phyloP scores from a whole-genome alignment of 92 coral and sea anemone genomes.

The Parazoanthus darwini region DNA sequence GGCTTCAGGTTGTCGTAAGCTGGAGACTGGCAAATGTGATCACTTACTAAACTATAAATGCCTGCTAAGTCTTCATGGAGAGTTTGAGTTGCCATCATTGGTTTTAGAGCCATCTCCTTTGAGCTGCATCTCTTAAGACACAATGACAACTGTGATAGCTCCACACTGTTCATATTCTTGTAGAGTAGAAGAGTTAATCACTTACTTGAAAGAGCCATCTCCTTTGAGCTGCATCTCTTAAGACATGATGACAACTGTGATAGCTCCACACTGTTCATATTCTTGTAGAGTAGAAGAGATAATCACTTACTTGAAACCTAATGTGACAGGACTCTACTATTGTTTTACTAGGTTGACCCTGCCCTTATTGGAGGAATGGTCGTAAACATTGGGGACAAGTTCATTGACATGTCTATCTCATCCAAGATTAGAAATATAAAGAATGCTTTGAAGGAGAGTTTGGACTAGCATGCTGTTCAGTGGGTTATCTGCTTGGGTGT shows the following conservation, averaged over 20 bases:
- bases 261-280: no score
- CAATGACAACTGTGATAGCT: no score
- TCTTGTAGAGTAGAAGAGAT: not conserved
- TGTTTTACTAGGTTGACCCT: conserved; percentile 79
- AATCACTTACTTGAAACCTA: not conserved
- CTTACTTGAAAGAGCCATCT: not conserved
- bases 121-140: no score
- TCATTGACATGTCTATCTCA: conserved; percentile 95
- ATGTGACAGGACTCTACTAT: not conserved
- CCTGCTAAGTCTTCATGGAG: no score
- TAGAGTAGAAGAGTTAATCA: not conserved
- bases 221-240: no score
- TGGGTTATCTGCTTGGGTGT: not conserved
- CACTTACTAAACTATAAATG: no score
- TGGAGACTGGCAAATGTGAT: no score
- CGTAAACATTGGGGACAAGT: conserved; percentile 92
- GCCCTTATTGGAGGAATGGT: conserved; percentile 94
- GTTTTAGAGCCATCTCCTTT: no score
- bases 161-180: not conserved
- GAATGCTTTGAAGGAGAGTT: conserved; percentile 78
- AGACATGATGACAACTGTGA: no score
- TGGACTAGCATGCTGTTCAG: conserved; percentile 47
- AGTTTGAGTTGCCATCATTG: no score
- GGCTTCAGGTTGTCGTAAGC: no score
- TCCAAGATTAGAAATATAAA: conserved; percentile 92